Base-by-base conservation (phyloP, 2,888 invertebrate genomes). In the Ochropleura plecta region DNA sequence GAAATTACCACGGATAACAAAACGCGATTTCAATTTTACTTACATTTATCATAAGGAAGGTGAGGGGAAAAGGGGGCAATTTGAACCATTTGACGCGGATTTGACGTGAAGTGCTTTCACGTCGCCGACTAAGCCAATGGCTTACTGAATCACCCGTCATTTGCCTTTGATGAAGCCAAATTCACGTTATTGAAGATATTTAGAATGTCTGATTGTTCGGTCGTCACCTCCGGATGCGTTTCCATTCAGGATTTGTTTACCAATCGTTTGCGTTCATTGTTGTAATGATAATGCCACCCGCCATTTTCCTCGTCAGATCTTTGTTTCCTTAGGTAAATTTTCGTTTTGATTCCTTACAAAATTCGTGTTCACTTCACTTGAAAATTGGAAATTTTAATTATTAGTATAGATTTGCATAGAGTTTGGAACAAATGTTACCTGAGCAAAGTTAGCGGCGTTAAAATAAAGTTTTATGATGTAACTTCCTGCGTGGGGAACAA, bases 1-100 rank as follows among this genome's bases (percentile, higher is more conserved):
- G 73, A 86, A 91, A 91, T 92, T 89, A 91, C 88, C 90, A 88
- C 88, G 89, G 89, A 84, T 92, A 93, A 91, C 89, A 91, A 91
- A 93, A 93, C 91, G 91, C 91, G 92, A 93, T 94, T 93, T 93
- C 92, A 94, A 94, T 94, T 93, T 94, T 91, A 89, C 90, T 88
- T 87, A 91, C 93, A 94, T 94, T 94, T 93, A 93, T 94, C 92
- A 94, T 93, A 92, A 90, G 87, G 84, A 88, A 81, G 87, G 70
- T 14, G 78, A 67, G 81, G 81, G 69, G 79, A 71, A 86, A 82
- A 82, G 90, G 88, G 90, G 90, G 91, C 91, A 92, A 93, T 94
- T 93, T 91, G 91, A 91, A 90, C 91, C 92, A 94, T 93, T 94
- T 93, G 93, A 94, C 90, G 92, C 88, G 89, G 89, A 93, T 94